Conservation (phyloP, 2,113 vertebrate genomes). For the Zapornia atra region DNA sequence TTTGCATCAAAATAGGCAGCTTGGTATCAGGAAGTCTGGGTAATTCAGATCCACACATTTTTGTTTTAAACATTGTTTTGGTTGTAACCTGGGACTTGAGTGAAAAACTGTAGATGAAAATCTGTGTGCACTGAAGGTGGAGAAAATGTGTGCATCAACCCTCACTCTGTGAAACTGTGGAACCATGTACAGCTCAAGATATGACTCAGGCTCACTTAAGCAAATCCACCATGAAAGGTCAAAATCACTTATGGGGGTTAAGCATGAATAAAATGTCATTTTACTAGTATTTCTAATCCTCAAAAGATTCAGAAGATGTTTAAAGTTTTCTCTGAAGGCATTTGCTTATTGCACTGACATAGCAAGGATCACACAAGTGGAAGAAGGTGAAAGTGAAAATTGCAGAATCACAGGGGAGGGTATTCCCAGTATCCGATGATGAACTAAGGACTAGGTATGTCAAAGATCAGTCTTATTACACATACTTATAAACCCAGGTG, state of each 20-base stretch:
- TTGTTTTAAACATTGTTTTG: background rate
- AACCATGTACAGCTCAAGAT: background rate
- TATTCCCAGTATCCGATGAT: background rate
- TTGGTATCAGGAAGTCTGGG: background rate
- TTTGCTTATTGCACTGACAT: background rate
- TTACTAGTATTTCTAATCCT: background rate
- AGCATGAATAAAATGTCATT: background rate
- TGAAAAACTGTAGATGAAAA: background rate
- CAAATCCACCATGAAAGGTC: slow-evolving; percentile 34
- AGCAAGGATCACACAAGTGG: background rate
- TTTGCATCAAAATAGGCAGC: background rate
- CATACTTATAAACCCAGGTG: background rate
- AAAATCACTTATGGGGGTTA: slow-evolving; percentile 6
- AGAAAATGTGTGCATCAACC: background rate
- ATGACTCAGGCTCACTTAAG: background rate
- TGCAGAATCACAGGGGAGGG: background rate
- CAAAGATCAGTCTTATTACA: background rate
- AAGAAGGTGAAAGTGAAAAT: background rate
- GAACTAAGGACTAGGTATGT: background rate
- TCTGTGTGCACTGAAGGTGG: background rate
- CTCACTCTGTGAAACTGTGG: background rate
- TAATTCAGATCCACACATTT: background rate
- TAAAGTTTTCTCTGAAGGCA: background rate
- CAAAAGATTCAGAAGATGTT: background rate
- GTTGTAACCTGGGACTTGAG: background rate